Conservation (phyloP, 2,888 invertebrate species). For the Neelides folsomi region DNA sequence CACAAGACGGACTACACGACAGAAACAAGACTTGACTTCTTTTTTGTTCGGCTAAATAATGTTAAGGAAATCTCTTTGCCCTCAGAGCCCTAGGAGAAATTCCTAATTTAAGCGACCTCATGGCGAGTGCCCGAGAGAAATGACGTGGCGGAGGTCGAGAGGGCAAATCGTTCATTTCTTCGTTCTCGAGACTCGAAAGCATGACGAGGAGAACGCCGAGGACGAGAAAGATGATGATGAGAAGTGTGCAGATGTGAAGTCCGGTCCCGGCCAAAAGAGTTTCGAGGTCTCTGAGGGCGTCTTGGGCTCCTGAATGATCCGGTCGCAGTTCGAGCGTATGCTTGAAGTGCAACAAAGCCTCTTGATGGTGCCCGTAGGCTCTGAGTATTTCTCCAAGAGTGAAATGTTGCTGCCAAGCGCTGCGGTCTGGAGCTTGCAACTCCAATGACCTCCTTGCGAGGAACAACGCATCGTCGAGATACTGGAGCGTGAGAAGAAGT, state of each 20-base stretch:
- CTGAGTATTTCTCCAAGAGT: conserved; percentile 83
- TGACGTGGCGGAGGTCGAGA: conserved; percentile 54
- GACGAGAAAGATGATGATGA: conserved; percentile 74
- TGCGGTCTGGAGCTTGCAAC: conserved; percentile 68
- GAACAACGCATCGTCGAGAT: conserved; percentile 78
- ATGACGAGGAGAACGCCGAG: conserved; percentile 70
- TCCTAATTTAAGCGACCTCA: conserved; percentile 50
- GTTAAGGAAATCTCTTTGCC: conserved; percentile 32
- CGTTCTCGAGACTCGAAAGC: conserved; percentile 55
- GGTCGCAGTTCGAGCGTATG: conserved; percentile 73
- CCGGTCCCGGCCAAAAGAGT: conserved; percentile 58
- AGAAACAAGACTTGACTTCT: no score
- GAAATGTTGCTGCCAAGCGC: conserved; percentile 83
- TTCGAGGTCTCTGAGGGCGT: conserved; percentile 68
- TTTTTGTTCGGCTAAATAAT: not conserved
- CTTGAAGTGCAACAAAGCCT: conserved; percentile 67
- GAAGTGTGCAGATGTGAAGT: conserved; percentile 69
- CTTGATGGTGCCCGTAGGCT: conserved; percentile 77
- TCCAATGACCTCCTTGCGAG: conserved; percentile 65
- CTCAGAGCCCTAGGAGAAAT: conserved; percentile 37
- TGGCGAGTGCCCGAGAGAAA: conserved; percentile 78
- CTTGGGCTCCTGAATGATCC: conserved; percentile 66
- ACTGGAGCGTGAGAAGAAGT: conserved; percentile 70
- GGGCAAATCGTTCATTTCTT: conserved; percentile 43
- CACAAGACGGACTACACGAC: no score